phyloP scores from a whole-genome alignment of 2,888 invertebrate species.

The Polia nebulosa region DNA sequence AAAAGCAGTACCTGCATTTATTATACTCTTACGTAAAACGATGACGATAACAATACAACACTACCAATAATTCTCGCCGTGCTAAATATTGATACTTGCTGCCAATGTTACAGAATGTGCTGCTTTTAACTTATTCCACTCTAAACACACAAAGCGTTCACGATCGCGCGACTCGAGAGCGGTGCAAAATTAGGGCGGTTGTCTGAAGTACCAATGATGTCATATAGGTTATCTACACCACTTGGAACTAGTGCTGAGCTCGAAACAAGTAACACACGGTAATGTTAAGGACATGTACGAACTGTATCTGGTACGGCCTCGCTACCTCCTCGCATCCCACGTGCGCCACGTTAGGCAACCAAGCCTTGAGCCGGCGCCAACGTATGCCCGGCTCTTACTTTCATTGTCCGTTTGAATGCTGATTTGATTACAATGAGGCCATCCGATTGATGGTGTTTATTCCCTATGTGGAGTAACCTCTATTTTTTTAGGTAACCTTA shows the following conservation, averaged over 20 bases:
- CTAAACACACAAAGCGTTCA: slow-evolving; percentile 11
- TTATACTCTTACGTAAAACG: background rate
- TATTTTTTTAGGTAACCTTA: slow-evolving; percentile 6
- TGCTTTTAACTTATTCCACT: background rate
- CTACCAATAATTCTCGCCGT: too few relatives aligned
- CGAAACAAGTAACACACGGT: slow-evolving; percentile 40
- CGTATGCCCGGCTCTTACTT: slow-evolving; percentile 82
- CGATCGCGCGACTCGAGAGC: slow-evolving; percentile 15
- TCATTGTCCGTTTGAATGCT: slow-evolving; percentile 83
- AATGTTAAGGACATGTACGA: slow-evolving; percentile 65
- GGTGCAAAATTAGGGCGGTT: slow-evolving; percentile 18
- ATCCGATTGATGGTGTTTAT: slow-evolving; percentile 67
- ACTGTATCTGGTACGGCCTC: slow-evolving; percentile 70
- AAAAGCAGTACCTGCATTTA: too few relatives aligned
- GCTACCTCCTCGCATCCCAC: slow-evolving; percentile 84
- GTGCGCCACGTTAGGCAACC: slow-evolving; percentile 81
- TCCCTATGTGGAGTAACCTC: slow-evolving; percentile 45
- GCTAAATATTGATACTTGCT: background rate
- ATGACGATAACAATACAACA: too few relatives aligned
- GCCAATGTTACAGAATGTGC: background rate
- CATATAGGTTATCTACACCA: slow-evolving; percentile 34
- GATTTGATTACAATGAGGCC: slow-evolving; percentile 81
- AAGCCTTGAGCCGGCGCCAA: slow-evolving; percentile 85
- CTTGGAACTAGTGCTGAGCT: slow-evolving; percentile 30
- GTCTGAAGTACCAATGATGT: slow-evolving; percentile 22